Evolutionary conservation across 1,140 invertebrate species (phyloP).

Genomic region (Chelonus insularis): DNA sequence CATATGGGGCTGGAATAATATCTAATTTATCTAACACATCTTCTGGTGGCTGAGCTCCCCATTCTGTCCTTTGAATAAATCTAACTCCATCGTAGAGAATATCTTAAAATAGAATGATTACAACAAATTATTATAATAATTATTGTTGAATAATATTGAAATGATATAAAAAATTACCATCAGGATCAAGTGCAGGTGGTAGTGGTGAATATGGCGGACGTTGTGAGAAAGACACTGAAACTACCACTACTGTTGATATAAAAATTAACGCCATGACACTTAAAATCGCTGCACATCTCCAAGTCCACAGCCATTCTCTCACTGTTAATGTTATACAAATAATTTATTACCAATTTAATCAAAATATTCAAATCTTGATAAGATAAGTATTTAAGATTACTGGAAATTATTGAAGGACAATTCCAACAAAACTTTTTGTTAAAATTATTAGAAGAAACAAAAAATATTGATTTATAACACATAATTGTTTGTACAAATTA

Average conservation of each 20-base stretch:
- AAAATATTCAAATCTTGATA: background rate
- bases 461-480: too few species aligned
- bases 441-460: too few species aligned
- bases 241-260: conserved; percentile 29
- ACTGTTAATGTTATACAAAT: conserved; percentile 25
- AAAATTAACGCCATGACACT: conserved; percentile 33
- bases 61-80: conserved; percentile 63
- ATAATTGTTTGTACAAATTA: too few species aligned
- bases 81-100: conserved; percentile 42
- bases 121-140: too few species aligned
- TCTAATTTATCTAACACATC: conserved; percentile 51
- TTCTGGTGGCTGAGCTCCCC: conserved; percentile 65
- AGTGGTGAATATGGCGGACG: background rate
- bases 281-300: conserved; percentile 36
- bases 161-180: conserved; percentile 21
- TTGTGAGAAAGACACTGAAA: conserved; percentile 22
- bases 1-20: conserved; percentile 68
- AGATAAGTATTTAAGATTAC: background rate
- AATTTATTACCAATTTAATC: background rate
- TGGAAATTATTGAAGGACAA: too few species aligned
- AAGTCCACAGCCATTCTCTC: conserved; percentile 39
- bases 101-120: too few species aligned
- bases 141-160: too few species aligned
- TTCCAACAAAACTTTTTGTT: too few species aligned
- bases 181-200: conserved; percentile 7